A percentile compares a stretch with the other conserved stretches of the same genome.
Evolutionary conservation across 2,113 vertebrate species (phyloP).

Genomic region (Carassius auratus): DNA sequence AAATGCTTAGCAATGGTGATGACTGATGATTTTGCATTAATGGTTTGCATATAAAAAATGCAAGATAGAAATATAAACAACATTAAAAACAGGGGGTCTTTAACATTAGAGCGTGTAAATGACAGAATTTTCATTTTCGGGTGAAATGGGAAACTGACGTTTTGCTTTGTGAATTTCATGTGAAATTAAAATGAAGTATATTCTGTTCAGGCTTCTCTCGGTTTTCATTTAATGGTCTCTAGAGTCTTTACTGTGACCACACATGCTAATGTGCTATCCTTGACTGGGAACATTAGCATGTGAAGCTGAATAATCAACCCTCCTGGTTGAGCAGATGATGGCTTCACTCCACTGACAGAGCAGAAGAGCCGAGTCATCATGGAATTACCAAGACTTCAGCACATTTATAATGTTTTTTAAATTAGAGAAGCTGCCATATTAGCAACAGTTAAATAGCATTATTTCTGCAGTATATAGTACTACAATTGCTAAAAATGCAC

Average conservation of each 20-base stretch:
- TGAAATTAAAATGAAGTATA: neutral
- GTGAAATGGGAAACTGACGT: neutral
- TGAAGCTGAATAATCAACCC: conserved; percentile 30
- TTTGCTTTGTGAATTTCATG: conserved; percentile 6
- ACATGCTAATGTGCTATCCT: conserved; percentile 23
- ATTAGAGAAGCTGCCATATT: conserved; percentile 1
- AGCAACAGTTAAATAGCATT: neutral
- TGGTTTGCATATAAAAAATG: neutral
- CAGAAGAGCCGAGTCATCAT: conserved; percentile 13
- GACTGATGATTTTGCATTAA: neutral
- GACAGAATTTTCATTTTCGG: neutral
- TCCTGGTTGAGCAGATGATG: neutral
- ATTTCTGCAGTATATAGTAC: neutral
- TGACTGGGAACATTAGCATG: conserved; percentile 23
- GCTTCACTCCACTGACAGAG: neutral
- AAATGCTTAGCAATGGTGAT: neutral
- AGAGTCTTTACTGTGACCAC: neutral
- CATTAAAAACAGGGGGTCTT: neutral
- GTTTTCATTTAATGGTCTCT: conserved; percentile 15
- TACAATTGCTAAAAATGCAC: neutral
- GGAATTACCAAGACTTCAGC: conserved; percentile 24
- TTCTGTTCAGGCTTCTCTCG: conserved; percentile 8
- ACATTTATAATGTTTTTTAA: conserved; percentile 5
- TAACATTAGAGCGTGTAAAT: neutral
- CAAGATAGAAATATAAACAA: neutral